Evolutionary conservation across 2,113 vertebrate species (phyloP), one percentile per base, ranked within the genome.

Genomic region (Peromyscus leucopus): DNA sequence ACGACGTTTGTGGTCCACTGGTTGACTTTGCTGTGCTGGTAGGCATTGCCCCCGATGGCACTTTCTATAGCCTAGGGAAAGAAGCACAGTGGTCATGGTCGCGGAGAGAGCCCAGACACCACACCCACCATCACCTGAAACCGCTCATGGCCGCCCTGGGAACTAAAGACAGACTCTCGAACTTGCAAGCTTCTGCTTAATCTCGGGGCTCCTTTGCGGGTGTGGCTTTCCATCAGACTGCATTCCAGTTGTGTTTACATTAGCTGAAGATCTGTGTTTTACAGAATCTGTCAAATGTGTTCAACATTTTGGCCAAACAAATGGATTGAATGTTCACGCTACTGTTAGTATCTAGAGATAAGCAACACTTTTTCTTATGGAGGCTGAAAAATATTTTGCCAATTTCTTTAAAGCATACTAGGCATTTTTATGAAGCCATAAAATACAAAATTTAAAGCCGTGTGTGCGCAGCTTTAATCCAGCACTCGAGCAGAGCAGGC

Each of bases 11-110:
- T 99, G 86, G 99, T 99, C 99, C 99, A 99, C 96, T 99, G 99
- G 61, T 99, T 99, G 39, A 99, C 99, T 96, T 98, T 99, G 98
- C 98, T 99, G 98, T 99, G 99, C 95, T 99, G 99, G 95, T 99
- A 99, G n/a, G 98, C 98, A 3, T 99, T 99, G 86, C 99, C 99
- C 1, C 99, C 99, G 0, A 99, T 99, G 0, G 98, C 98, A 3
- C 98, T 98, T 97, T 99, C 99, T 36, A 99, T 98, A 15, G 99
- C 99, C 99, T 99, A 12, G 5, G 96, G 98, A 71, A 78, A 5
- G 76, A 0, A 4, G 89, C 65, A 84, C 33, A 57, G 39, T 8
- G 21, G 10, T 48, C 46, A 48, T 7, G 46, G 46, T 57, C 71
- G 33, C 11, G 0, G 26, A 33, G 1, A 10, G 80, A 79, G 55